Evolutionary conservation across 1,140 invertebrate genomes (phyloP).

Genomic region (Eumeta japonica): DNA sequence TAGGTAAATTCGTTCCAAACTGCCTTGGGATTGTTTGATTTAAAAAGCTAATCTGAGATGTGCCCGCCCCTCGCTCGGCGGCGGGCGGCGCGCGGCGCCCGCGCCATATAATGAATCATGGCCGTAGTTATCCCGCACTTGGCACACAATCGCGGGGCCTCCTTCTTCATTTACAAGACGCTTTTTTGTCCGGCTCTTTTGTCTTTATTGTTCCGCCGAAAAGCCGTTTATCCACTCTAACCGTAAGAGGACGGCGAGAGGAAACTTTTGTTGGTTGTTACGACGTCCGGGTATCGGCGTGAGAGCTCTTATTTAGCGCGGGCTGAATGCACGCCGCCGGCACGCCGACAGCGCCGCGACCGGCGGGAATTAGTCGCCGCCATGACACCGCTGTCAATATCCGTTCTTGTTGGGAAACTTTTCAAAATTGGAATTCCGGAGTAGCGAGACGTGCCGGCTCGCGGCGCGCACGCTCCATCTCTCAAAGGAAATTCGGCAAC

Average conservation of each 20-base stretch:
- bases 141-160: conserved; percentile 20
- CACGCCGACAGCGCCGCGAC: too few relatives aligned
- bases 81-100: conserved; percentile 6
- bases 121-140: conserved; percentile 17
- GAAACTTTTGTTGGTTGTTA: conserved; percentile 6
- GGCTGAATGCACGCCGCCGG: too few relatives aligned
- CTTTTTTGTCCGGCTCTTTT: conserved; percentile 16
- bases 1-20: not conserved
- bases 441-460: conserved; percentile 46
- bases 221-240: conserved; percentile 18
- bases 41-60: conserved; percentile 17
- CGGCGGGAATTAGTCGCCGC: conserved; percentile 35
- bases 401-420: conserved; percentile 48
- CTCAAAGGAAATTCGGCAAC: conserved; percentile 51
- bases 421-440: conserved; percentile 57
- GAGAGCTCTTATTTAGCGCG: not conserved
- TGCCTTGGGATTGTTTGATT: conserved; percentile 2
- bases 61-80: conserved; percentile 11
- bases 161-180: conserved; percentile 22
- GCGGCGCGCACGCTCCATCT: conserved; percentile 39
- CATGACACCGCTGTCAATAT: conserved; percentile 39
- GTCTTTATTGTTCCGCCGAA: conserved; percentile 13
- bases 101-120: conserved; percentile 19
- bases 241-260: conserved; percentile 7
- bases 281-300: too few relatives aligned